phyloP scores from a whole-genome alignment of 2,797 vertebrate genomes.

The Sebastes umbrosus region DNA sequence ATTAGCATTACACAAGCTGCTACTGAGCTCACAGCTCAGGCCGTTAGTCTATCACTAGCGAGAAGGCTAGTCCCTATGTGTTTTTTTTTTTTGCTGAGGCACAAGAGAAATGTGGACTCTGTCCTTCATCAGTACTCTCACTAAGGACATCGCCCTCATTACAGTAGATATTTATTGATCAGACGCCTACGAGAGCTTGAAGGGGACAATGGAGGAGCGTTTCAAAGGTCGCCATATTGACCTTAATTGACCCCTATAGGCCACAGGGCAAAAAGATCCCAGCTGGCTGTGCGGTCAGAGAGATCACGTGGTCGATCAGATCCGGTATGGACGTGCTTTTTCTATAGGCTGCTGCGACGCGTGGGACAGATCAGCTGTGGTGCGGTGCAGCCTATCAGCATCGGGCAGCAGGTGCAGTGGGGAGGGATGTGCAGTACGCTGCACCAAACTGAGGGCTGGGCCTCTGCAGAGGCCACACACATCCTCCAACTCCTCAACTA shows the following conservation, averaged over 20 bases:
- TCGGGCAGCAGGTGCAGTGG: conserved; percentile 71
- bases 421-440: conserved; percentile 73
- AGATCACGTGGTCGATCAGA: not conserved
- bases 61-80: conserved; percentile 19
- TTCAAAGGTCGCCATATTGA: conserved; percentile 41
- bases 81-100: conserved; percentile 25
- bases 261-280: conserved; percentile 1
- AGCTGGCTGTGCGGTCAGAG: not conserved
- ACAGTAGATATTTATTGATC: conserved; percentile 48
- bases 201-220: conserved; percentile 7
- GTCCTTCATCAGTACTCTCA: conserved; percentile 38
- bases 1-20: conserved; percentile 53
- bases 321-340: conserved; percentile 3
- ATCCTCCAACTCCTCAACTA: conserved; percentile 31
- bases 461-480: conserved; percentile 72
- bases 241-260: conserved; percentile 43
- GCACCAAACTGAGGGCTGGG: conserved; percentile 77
- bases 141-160: conserved; percentile 28
- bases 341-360: conserved; percentile 21
- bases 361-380: conserved; percentile 37
- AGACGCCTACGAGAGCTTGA: conserved; percentile 8
- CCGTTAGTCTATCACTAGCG: conserved; percentile 25
- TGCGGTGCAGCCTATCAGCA: conserved; percentile 59
- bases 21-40: conserved; percentile 24
- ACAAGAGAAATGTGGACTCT: conserved; percentile 19